Conservation (phyloP, 92 coral and sea anemone species). For the Meandrina meandrites region DNA sequence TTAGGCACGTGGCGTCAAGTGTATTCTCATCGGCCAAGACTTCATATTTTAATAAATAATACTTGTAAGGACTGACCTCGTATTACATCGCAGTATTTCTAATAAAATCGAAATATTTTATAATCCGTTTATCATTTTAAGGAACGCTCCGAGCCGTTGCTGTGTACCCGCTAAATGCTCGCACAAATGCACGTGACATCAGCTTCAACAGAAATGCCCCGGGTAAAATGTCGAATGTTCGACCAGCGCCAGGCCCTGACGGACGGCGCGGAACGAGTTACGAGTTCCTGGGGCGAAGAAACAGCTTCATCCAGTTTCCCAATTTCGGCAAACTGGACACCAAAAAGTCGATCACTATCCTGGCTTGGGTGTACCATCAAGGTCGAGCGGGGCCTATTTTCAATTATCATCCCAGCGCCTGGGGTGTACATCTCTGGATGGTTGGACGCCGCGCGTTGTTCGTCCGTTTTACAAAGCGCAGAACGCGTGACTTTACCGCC, state of each 20-base stretch:
- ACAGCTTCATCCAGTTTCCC: constrained; percentile 73
- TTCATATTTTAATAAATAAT: background rate
- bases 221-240: constrained; percentile 45
- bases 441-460: constrained; percentile 40
- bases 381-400: constrained; percentile 78
- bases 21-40: background rate
- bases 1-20: background rate
- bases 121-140: constrained; percentile 9
- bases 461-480: constrained; percentile 64
- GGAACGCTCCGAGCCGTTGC: constrained; percentile 75
- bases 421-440: constrained; percentile 91
- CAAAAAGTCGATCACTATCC: constrained; percentile 67
- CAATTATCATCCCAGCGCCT: constrained; percentile 54
- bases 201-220: constrained; percentile 64
- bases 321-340: constrained; percentile 72
- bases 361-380: constrained; percentile 65
- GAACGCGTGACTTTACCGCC: constrained; percentile 50
- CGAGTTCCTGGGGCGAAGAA: constrained; percentile 56
- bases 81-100: background rate
- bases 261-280: constrained; percentile 69
- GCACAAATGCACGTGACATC: constrained; percentile 65
- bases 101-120: background rate
- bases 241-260: constrained; percentile 73
- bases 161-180: constrained; percentile 67
- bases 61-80: background rate